Evolutionary conservation across 2,113 vertebrate genomes (phyloP).

Genomic region (Epinephelus cyanopodus): DNA sequence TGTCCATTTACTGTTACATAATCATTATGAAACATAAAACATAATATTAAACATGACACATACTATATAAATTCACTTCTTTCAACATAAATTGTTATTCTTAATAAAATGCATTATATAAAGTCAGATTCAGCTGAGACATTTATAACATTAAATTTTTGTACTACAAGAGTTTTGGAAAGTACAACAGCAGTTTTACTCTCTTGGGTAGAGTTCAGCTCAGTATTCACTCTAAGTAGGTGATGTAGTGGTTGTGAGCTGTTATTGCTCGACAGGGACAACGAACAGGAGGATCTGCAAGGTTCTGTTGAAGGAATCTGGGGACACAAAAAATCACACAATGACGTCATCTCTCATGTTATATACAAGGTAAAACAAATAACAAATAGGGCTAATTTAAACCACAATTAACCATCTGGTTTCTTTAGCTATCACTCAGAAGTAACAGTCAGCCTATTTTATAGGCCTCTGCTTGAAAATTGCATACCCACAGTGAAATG

Average conservation of each 20-base stretch:
- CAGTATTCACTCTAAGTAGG: not conserved
- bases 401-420: too few species aligned
- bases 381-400: too few species aligned
- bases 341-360: not conserved
- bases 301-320: constrained; percentile 87
- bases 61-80: not conserved
- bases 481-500: too few species aligned
- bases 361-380: too few species aligned
- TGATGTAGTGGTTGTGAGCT: not conserved
- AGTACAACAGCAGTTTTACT: not conserved
- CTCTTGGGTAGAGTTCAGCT: not conserved
- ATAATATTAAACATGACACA: too few species aligned
- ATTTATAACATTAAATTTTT: not conserved
- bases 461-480: too few species aligned
- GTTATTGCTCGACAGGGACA: constrained; percentile 85
- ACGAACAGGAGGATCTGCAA: constrained; percentile 94
- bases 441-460: too few species aligned
- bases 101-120: not conserved
- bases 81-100: not conserved
- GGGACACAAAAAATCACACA: constrained; percentile 64
- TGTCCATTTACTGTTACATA: too few species aligned
- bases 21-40: too few species aligned
- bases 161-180: not conserved
- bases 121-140: not conserved
- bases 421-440: too few species aligned